Percentiles rank a stretch among this genome's conserved stretches.
Conservation (phyloP, 2,113 vertebrate genomes). For the Oceanodroma tethys region DNA sequence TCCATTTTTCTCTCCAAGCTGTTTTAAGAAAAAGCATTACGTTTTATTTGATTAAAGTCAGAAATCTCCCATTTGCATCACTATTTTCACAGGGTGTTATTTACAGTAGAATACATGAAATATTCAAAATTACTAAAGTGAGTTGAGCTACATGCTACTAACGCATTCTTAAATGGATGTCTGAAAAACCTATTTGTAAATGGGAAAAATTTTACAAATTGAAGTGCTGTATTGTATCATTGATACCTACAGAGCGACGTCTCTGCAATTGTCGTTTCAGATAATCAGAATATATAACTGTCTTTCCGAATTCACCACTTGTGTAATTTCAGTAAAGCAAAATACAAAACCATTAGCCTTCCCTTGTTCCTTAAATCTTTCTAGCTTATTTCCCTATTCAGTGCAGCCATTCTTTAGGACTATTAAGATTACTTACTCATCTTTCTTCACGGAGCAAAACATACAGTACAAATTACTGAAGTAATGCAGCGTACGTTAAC, state of each 20-base stretch:
- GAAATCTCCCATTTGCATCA: not conserved
- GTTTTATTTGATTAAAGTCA: not conserved
- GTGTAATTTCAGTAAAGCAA: constrained; percentile 5
- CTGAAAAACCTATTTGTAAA: constrained; percentile 7
- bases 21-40: not conserved
- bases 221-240: not conserved
- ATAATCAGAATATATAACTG: constrained; percentile 23
- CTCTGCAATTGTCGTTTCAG: not conserved
- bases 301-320: not conserved
- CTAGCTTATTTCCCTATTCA: not conserved
- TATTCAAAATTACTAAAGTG: not conserved
- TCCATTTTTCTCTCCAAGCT: not conserved
- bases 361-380: not conserved
- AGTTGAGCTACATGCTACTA: not conserved
- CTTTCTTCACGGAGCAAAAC: not conserved
- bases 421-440: not conserved
- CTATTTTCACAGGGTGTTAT: not conserved
- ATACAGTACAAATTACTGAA: not conserved
- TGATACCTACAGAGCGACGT: not conserved
- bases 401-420: not conserved
- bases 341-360: constrained; percentile 28
- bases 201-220: not conserved
- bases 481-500: not conserved
- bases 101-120: constrained; percentile 8
- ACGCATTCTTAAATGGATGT: not conserved